Conservation (phyloP, 2,797 vertebrate genomes). For the Microctenopoma stevenorrisi region DNA sequence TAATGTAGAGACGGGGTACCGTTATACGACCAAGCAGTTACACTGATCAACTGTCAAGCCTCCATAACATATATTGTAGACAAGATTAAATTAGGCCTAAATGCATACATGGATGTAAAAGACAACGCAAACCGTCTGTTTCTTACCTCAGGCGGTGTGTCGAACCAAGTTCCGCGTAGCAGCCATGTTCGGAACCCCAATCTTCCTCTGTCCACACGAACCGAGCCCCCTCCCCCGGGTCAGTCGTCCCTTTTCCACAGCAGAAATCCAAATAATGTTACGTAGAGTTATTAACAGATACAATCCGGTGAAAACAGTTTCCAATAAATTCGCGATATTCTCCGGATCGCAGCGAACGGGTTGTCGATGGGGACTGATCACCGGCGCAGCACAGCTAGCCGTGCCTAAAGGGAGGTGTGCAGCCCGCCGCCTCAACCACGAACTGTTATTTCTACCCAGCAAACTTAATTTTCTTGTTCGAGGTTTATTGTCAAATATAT, state of each 20-base stretch:
- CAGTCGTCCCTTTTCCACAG: slow-evolving; percentile 71
- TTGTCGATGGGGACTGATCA: slow-evolving; percentile 47
- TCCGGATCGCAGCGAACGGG: slow-evolving; percentile 37
- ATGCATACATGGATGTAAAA: slow-evolving; percentile 16
- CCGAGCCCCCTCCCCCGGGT: slow-evolving; percentile 80
- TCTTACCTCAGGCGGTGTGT: slow-evolving; percentile 87
- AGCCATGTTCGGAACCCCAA: slow-evolving; percentile 85
- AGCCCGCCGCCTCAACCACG: slow-evolving; percentile 60
- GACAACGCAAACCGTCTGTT: slow-evolving; percentile 17
- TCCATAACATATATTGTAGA: neutral
- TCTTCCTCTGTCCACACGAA: slow-evolving; percentile 80
- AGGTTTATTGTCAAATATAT: neutral
- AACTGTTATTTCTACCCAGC: slow-evolving; percentile 28
- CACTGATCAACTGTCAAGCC: slow-evolving; percentile 25
- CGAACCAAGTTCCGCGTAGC: slow-evolving; percentile 83
- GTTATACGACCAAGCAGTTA: slow-evolving; percentile 15
- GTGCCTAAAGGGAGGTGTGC: slow-evolving; percentile 69
- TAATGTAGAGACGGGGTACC: slow-evolving; percentile 19
- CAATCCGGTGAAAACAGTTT: slow-evolving; percentile 38
- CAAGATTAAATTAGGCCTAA: neutral
- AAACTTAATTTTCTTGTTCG: slow-evolving; percentile 8
- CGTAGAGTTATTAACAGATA: slow-evolving; percentile 13
- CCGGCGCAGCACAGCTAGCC: slow-evolving; percentile 68
- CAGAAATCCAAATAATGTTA: slow-evolving; percentile 65
- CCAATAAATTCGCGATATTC: slow-evolving; percentile 40